Evolutionary conservation across 2,888 invertebrate genomes (phyloP).

Genomic region (Epinotia ramella): DNA sequence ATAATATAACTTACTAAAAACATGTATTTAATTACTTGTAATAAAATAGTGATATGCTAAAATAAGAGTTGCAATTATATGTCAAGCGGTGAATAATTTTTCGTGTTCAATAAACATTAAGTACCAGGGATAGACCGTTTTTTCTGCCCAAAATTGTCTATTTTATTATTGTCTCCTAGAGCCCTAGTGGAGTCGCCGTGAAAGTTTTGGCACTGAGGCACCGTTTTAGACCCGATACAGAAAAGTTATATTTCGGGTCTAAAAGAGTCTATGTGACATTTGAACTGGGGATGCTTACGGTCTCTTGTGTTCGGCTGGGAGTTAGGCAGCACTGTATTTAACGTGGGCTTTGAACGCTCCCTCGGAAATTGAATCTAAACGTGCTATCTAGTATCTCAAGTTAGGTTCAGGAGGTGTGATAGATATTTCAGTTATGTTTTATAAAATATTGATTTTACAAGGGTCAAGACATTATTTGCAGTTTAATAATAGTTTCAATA

Average conservation of each 20-base stretch:
- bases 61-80: too few relatives aligned
- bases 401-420: background rate
- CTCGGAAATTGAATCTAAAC: conserved; percentile 12
- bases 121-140: background rate
- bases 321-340: conserved; percentile 15
- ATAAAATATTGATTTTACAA: too few relatives aligned
- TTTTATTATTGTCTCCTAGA: conserved; percentile 3
- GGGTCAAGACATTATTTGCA: too few relatives aligned
- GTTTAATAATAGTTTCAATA: too few relatives aligned
- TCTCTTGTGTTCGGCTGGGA: background rate
- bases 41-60: too few relatives aligned
- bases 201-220: conserved; percentile 8
- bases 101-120: background rate
- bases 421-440: background rate
- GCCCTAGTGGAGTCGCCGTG: background rate
- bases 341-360: background rate
- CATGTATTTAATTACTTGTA: too few relatives aligned
- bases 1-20: too few relatives aligned
- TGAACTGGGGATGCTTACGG: background rate
- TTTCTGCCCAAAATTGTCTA: background rate
- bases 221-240: conserved; percentile 20
- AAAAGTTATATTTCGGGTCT: background rate
- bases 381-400: background rate
- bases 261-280: background rate
- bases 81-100: background rate